These are phyloP conservation scores for Sprattus sprattus DNA, from an alignment of 2,113 vertebrate species.

Conservation along the genomic window DNA sequence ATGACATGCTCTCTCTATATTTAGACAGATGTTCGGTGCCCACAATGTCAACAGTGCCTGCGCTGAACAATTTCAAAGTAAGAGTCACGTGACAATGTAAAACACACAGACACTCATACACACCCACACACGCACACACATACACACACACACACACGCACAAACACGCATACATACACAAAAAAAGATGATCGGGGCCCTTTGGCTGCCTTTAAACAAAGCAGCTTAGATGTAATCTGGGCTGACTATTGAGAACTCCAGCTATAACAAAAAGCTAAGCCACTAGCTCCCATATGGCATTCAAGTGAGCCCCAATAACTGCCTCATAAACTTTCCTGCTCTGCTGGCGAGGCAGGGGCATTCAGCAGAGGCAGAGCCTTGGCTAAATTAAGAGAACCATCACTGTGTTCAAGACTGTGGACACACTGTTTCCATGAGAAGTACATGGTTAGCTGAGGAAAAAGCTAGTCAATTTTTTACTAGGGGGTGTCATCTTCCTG, in stretches of 20 bases:
- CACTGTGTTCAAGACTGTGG: conserved; percentile 41
- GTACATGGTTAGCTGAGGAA: conserved; percentile 40
- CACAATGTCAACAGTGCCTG: conserved; percentile 5
- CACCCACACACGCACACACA: conserved; percentile 26
- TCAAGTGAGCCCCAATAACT: conserved; percentile 42
- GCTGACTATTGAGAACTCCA: conserved; percentile 61
- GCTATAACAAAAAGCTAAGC: conserved; percentile 59
- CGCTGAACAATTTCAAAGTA: background rate
- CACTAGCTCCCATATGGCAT: conserved; percentile 61
- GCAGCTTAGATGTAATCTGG: conserved; percentile 68
- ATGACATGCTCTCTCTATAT: background rate
- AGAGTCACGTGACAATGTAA: background rate
- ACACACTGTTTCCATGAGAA: conserved; percentile 43
- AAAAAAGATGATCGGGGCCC: conserved; percentile 50
- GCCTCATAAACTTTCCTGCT: conserved; percentile 43
- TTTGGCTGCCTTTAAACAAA: conserved; percentile 61
- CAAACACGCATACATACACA: conserved; percentile 26
- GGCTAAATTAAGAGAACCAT: conserved; percentile 28
- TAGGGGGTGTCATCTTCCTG: conserved; percentile 53
- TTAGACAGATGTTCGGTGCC: background rate
- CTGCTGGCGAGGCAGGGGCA: conserved; percentile 21
- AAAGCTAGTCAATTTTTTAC: conserved; percentile 49
- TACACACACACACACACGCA: background rate
- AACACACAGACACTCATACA: background rate
- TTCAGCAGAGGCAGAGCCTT: background rate